These are phyloP conservation scores for Drosophila tripunctata DNA, from an alignment of 2,888 invertebrate genomes.

Conservation along the genomic window DNA sequence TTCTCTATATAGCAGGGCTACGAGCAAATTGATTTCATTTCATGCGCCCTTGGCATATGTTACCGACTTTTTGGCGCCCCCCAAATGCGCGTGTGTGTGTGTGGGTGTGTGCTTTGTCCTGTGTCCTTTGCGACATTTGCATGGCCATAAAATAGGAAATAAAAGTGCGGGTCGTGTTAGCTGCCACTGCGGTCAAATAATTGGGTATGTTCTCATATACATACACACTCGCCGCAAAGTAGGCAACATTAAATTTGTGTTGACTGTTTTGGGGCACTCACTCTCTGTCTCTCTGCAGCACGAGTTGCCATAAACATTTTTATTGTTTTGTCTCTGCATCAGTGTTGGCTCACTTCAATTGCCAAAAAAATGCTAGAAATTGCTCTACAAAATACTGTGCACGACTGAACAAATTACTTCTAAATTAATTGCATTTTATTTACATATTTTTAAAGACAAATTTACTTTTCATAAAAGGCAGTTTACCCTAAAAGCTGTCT, in stretches of 20 bases:
- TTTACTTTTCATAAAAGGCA: no score
- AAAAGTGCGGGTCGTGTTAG: constrained; percentile 51
- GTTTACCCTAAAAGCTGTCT: no score
- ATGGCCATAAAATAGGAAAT: constrained; percentile 74
- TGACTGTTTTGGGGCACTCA: constrained; percentile 6
- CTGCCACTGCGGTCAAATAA: constrained; percentile 60
- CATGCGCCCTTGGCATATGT: constrained; percentile 60
- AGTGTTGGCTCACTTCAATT: background rate
- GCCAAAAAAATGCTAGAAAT: background rate
- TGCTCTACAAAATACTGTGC: background rate
- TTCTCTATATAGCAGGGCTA: constrained; percentile 30
- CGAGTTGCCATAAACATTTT: constrained; percentile 56
- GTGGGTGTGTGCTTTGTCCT: background rate
- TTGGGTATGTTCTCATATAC: constrained; percentile 32
- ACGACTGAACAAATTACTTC: no score
- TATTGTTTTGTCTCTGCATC: constrained; percentile 46
- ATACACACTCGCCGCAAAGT: constrained; percentile 1
- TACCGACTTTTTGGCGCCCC: constrained; percentile 68
- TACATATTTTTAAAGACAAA: no score
- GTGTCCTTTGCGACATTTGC: constrained; percentile 59
- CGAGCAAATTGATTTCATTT: constrained; percentile 56
- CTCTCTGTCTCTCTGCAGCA: constrained; percentile 12
- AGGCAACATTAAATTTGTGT: constrained; percentile 37
- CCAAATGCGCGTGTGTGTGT: background rate
- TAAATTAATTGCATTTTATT: no score